Conservation (phyloP, 2,797 vertebrate species). For the Semotilus atromaculatus region DNA sequence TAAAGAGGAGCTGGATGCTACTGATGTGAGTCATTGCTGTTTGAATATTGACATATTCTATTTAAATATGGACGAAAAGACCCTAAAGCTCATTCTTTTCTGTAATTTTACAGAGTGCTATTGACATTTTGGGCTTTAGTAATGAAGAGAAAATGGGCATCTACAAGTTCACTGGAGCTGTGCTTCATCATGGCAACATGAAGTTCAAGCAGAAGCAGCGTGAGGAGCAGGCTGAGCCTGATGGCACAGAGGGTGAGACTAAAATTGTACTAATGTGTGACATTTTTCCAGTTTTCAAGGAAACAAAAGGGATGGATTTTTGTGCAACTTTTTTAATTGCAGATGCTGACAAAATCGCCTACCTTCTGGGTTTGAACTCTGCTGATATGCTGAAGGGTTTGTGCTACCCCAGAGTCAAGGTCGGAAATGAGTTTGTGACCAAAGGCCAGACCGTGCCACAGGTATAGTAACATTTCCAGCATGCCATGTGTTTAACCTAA, state of each 20-base stretch:
- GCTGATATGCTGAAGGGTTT: constrained; percentile 88
- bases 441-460: constrained; percentile 90
- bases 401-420: constrained; percentile 89
- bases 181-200: constrained; percentile 55
- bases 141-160: constrained; percentile 48
- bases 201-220: constrained; percentile 84
- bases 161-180: constrained; percentile 54
- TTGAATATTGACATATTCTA: background rate
- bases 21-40: constrained; percentile 80
- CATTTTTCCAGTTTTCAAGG: background rate
- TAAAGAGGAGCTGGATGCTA: constrained; percentile 86
- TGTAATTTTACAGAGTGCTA: constrained; percentile 74
- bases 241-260: constrained; percentile 81
- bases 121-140: constrained; percentile 49
- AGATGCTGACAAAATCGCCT: constrained; percentile 90
- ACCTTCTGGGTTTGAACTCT: constrained; percentile 89
- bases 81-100: background rate
- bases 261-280: too few relatives aligned
- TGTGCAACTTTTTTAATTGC: constrained; percentile 7
- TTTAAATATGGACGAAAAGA: background rate
- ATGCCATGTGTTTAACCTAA: too few relatives aligned
- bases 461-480: constrained; percentile 63
- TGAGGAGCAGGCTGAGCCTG: constrained; percentile 88
- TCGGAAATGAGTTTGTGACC: constrained; percentile 87
- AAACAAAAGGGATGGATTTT: background rate